These are phyloP conservation scores for Sciurus niger DNA, from an alignment of 2,113 vertebrate genomes.

Conservation along the genomic window DNA sequence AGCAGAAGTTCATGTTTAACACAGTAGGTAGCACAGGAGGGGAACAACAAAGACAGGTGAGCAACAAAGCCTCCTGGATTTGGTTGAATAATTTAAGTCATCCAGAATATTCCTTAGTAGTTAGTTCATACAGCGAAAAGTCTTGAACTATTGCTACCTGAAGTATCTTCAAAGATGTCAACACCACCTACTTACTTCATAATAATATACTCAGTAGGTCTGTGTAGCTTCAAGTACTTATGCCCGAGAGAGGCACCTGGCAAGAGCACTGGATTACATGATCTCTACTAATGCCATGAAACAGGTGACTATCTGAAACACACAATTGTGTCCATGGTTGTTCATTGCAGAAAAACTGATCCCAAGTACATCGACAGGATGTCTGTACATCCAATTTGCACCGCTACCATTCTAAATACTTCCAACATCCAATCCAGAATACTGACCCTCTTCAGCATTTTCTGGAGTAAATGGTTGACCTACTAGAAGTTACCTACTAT, in stretches of 20 bases:
- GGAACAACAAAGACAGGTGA: not conserved
- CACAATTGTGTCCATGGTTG: not conserved
- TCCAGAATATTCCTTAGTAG: constrained; percentile 3
- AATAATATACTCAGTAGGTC: not conserved
- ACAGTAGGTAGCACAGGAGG: not conserved
- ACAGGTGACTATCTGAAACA: not conserved
- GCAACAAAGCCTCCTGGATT: not conserved
- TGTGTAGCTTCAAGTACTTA: not conserved
- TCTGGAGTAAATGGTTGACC: not conserved
- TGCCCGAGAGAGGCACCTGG: not conserved
- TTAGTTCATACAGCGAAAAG: not conserved
- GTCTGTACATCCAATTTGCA: not conserved
- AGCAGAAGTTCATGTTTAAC: not conserved
- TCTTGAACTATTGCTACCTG: not conserved
- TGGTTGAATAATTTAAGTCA: not conserved
- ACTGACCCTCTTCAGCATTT: not conserved
- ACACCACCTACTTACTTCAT: not conserved
- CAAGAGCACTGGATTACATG: not conserved
- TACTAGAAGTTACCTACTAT: not conserved
- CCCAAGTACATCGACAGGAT: not conserved
- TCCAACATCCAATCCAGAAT: constrained; percentile 38
- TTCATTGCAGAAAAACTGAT: not conserved
- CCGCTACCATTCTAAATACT: constrained; percentile 11
- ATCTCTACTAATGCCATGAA: not conserved
- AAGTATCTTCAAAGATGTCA: constrained; percentile 43